Percentiles rank a stretch among this genome's conserved stretches.
Conservation (phyloP, 2,113 vertebrate genomes). For the Megatriorchis doriae region DNA sequence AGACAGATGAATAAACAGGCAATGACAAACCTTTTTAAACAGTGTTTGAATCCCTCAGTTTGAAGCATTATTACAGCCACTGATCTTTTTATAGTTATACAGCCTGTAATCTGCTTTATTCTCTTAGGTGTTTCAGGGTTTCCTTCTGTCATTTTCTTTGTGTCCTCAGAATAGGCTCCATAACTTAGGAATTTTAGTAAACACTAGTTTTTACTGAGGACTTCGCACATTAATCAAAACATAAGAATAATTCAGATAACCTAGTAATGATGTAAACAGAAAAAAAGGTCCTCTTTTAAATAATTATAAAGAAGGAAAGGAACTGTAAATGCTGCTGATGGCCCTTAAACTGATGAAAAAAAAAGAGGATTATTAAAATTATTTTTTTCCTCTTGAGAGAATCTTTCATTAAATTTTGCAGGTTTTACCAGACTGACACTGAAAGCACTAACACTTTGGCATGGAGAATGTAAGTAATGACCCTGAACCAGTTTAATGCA, state of each 20-base stretch:
- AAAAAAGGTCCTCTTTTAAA: background rate
- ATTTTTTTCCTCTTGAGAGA: background rate
- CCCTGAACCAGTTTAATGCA: background rate
- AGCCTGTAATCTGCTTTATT: background rate
- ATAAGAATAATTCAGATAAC: background rate
- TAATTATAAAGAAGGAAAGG: background rate
- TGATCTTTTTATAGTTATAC: background rate
- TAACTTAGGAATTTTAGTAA: background rate
- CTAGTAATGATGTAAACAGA: background rate
- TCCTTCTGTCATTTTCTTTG: background rate
- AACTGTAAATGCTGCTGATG: background rate
- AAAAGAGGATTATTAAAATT: background rate
- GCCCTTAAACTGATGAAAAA: background rate
- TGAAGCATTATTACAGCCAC: background rate
- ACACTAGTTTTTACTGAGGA: background rate
- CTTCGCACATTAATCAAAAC: background rate
- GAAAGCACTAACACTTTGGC: background rate
- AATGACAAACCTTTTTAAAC: background rate
- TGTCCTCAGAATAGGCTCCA: background rate
- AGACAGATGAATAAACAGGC: background rate
- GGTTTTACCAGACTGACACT: background rate
- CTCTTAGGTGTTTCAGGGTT: background rate
- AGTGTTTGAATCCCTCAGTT: background rate
- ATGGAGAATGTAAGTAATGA: background rate
- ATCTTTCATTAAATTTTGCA: background rate